Conservation (phyloP, 2,113 vertebrate genomes). For the Egretta garzetta region DNA sequence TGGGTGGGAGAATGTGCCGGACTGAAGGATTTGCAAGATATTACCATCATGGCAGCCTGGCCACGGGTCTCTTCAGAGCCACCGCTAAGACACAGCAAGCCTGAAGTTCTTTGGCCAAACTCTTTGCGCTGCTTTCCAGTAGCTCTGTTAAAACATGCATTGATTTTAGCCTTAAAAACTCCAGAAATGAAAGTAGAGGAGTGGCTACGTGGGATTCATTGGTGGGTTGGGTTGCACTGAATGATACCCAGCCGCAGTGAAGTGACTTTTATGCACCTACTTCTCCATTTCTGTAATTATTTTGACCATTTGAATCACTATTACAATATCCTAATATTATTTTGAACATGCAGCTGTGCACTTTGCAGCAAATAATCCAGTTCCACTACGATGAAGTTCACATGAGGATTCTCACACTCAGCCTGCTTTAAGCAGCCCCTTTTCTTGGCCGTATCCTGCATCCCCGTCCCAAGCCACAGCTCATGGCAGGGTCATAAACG, state of each 20-base stretch:
- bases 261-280: neutral
- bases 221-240: neutral
- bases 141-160: neutral
- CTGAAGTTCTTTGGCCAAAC: neutral
- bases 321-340: no score
- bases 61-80: neutral
- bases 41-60: fast-evolving
- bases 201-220: fast-evolving
- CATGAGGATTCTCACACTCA: neutral
- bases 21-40: neutral
- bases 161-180: neutral
- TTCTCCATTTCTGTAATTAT: neutral
- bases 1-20: neutral
- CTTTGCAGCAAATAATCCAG: neutral
- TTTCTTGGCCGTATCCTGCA: neutral
- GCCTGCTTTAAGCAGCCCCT: neutral
- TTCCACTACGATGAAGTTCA: neutral
- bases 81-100: neutral
- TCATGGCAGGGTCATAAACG: fast-evolving
- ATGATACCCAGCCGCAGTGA: neutral
- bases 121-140: neutral
- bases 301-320: neutral
- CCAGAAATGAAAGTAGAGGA: neutral
- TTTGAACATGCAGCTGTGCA: neutral
- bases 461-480: neutral